Evolutionary conservation across 1,140 invertebrate species (phyloP).

Genomic region (Conopomorpha cramerella): DNA sequence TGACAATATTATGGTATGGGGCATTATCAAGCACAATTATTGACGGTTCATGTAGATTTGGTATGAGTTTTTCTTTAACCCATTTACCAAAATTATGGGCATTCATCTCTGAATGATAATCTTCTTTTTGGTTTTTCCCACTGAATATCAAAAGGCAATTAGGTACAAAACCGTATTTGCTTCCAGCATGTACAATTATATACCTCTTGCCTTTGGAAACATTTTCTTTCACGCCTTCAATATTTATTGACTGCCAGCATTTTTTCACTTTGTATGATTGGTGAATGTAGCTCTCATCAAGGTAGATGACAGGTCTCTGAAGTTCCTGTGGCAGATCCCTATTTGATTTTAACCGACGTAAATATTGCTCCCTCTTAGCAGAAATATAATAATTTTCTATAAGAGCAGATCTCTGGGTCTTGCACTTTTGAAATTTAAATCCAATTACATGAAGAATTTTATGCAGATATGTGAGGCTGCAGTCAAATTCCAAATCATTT

Average conservation of each 20-base stretch:
- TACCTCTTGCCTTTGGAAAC: slow-evolving; percentile 3
- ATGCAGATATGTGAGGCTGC: slow-evolving; percentile 1
- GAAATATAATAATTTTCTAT: slow-evolving; percentile 5
- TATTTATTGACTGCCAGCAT: slow-evolving; percentile 8
- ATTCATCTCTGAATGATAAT: slow-evolving; percentile 11
- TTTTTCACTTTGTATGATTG: slow-evolving; percentile 7
- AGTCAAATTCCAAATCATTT: slow-evolving; percentile 1
- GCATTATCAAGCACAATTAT: slow-evolving; percentile 11
- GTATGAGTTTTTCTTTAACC: slow-evolving; percentile 6
- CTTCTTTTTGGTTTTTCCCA: slow-evolving; percentile 7
- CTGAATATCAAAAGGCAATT: slow-evolving; percentile 9
- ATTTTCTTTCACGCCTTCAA: slow-evolving; percentile 3
- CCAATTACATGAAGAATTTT: slow-evolving; percentile 3
- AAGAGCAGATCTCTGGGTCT: not conserved
- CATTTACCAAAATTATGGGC: slow-evolving; percentile 6
- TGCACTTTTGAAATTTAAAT: slow-evolving; percentile 5
- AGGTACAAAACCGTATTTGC: slow-evolving; percentile 7
- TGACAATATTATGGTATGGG: slow-evolving; percentile 6
- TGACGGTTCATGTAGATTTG: slow-evolving; percentile 6
- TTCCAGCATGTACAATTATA: slow-evolving; percentile 8
- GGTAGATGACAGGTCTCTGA: slow-evolving; percentile 6
- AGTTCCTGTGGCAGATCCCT: slow-evolving; percentile 6
- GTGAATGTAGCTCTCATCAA: slow-evolving; percentile 8
- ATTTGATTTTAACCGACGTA: slow-evolving; percentile 1
- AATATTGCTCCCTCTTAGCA: slow-evolving; percentile 4